A percentile compares a stretch with the other conserved stretches of the same genome.
phyloP scores from a whole-genome alignment of 2,113 vertebrate species.

The Engraulis encrasicolus region DNA sequence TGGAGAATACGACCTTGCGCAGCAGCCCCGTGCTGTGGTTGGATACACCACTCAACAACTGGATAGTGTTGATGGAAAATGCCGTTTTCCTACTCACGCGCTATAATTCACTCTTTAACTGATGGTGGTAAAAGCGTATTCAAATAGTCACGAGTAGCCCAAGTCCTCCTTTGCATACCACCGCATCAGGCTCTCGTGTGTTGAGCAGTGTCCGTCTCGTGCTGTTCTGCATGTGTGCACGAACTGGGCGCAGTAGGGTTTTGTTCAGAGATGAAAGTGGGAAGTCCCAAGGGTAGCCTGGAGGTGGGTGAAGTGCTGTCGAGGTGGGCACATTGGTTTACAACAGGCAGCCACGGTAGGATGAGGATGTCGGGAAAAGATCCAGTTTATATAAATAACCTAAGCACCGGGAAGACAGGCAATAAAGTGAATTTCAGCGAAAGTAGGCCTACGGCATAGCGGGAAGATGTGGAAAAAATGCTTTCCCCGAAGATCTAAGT shows the following conservation, averaged over 20 bases:
- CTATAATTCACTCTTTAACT: background rate
- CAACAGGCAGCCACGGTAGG: background rate
- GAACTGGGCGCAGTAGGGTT: background rate
- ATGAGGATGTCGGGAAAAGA: background rate
- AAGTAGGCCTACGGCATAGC: background rate
- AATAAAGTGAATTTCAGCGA: too few relatives aligned
- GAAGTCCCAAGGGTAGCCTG: background rate
- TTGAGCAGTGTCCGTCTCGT: background rate
- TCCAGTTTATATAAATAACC: background rate
- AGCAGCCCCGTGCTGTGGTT: background rate
- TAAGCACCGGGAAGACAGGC: background rate
- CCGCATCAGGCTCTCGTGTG: background rate
- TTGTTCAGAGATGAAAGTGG: background rate
- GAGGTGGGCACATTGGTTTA: background rate
- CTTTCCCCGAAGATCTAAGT: too few relatives aligned
- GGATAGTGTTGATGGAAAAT: background rate
- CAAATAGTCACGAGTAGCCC: background rate
- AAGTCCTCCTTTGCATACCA: background rate
- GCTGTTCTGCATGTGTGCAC: background rate
- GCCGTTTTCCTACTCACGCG: background rate
- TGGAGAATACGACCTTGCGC: background rate
- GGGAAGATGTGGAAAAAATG: background rate
- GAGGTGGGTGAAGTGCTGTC: background rate
- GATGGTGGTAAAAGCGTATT: background rate
- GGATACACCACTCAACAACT: background rate